These are phyloP conservation scores for Aplysina aerophoba DNA, from an alignment of 37 sponge, comb jelly and placozoan species.

Conservation along the genomic window DNA sequence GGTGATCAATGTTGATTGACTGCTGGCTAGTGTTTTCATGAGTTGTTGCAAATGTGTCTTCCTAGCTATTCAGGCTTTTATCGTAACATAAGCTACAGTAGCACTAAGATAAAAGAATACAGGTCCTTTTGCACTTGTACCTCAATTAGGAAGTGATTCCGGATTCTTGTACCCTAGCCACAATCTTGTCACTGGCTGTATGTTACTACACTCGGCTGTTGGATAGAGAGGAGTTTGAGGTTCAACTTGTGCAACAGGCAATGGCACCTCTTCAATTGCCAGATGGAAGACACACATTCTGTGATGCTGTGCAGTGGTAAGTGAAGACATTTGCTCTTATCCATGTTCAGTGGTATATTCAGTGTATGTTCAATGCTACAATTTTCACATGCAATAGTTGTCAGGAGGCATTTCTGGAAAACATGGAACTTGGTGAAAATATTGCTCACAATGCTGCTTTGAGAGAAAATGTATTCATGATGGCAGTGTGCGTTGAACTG, in stretches of 20 bases:
- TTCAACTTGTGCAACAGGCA: constrained; percentile 42
- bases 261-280: constrained; percentile 31
- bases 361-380: background rate
- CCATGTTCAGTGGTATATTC: too few species aligned
- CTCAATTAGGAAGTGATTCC: background rate
- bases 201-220: constrained; percentile 83
- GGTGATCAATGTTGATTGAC: too few species aligned
- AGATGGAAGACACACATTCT: too few species aligned
- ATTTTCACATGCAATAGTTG: constrained; percentile 45
- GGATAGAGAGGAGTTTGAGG: constrained; percentile 65
- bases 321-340: background rate
- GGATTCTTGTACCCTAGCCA: background rate
- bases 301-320: background rate
- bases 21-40: too few species aligned
- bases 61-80: too few species aligned
- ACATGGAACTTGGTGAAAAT: constrained; percentile 73
- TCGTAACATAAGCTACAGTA: too few species aligned
- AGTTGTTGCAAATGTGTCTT: too few species aligned
- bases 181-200: constrained; percentile 76
- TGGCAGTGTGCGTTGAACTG: constrained; percentile 95
- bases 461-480: constrained; percentile 99
- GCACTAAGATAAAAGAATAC: too few species aligned
- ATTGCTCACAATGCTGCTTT: constrained; percentile 95
- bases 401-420: constrained; percentile 79
- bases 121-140: too few species aligned